Evolutionary conservation across 2,797 vertebrate genomes (phyloP).

Genomic region (Huso huso): DNA sequence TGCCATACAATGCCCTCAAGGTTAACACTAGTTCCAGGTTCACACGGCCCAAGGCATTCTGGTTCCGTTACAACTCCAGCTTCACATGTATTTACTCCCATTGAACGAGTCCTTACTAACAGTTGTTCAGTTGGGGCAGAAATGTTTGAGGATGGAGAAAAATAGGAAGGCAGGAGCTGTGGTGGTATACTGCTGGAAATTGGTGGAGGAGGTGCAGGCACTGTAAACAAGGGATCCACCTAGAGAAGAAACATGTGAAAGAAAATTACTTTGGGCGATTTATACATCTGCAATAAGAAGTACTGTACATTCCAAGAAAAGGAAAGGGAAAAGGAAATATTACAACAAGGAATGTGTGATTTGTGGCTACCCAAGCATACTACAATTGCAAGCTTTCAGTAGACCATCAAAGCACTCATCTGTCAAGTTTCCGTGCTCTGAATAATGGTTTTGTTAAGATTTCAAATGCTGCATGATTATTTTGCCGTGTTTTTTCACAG

Average conservation of each 20-base stretch:
- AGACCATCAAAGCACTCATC: too few relatives aligned
- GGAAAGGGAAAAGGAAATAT: too few relatives aligned
- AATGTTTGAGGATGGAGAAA: conserved; percentile 68
- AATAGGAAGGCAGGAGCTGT: conserved; percentile 59
- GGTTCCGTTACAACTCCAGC: conserved; percentile 74
- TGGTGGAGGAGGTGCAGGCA: conserved; percentile 71
- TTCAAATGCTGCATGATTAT: too few relatives aligned
- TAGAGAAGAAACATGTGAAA: conserved; percentile 46
- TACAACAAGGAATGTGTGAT: too few relatives aligned
- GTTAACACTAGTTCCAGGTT: conserved; percentile 95
- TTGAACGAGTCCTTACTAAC: conserved; percentile 83
- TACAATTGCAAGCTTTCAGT: too few relatives aligned
- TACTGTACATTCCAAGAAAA: too few relatives aligned
- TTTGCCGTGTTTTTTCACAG: too few relatives aligned
- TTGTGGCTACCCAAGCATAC: too few relatives aligned
- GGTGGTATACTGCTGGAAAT: conserved; percentile 64
- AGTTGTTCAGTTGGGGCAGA: conserved; percentile 75
- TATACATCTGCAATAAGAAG: too few relatives aligned
- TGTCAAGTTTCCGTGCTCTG: too few relatives aligned
- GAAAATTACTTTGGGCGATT: neutral
- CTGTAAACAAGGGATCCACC: conserved; percentile 87
- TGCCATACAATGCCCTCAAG: conserved; percentile 98
- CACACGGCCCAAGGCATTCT: conserved; percentile 86
- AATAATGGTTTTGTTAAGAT: too few relatives aligned
- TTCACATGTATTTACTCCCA: conserved; percentile 94